Evolutionary conservation across 2,113 vertebrate species (phyloP), one percentile per base, ranked within the genome.

Genomic region (Hippocampus abdominalis): DNA sequence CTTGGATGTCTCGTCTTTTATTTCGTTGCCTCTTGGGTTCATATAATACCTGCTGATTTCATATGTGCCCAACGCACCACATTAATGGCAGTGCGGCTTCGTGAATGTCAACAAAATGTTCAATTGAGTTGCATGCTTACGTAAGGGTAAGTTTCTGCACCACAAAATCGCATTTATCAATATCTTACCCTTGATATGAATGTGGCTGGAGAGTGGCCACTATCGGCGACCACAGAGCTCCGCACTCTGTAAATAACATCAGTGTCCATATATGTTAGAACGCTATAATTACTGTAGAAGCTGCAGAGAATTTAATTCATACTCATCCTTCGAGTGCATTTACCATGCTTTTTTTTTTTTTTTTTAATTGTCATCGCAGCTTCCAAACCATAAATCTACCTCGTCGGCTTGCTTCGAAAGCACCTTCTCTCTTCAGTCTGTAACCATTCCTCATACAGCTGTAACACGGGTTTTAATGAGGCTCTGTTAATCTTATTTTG

Each of bases 341-440:
- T 83, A 60, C 63, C 76, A 82, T 82, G 68, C 76, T 76, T 59
- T 16, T 79, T 83, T 76, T 78, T 78, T 49, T 82, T 61, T 48
- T 6, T 48, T 48, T 16, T 4, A 5, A 79, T 70, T 79, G 71
- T 76, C 84, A 84, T 88, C 83, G 46, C 81, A 83, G 82, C 84
- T 85, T 88, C 54, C 44, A 76, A 70, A 72, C 69, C 79, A 74
- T 72, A 80, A 72, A 70, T 81, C 64, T 66, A 56, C 65, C 76
- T 75, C 81, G 40, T 21, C 18, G 56, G 42, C 60, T 63, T 77
- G 84, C 86, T 85, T 86, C 70, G 76, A 23, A 23, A 77, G 75
- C 77, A 78, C 78, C 68, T 84, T 82, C 73, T 75, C 72, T 72
- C 57, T 75, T 63, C 77, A 64, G 69, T 61, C 66, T 75, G 78